Evolutionary conservation across 2,797 vertebrate species (phyloP).

Genomic region (Coregonus suidteri): DNA sequence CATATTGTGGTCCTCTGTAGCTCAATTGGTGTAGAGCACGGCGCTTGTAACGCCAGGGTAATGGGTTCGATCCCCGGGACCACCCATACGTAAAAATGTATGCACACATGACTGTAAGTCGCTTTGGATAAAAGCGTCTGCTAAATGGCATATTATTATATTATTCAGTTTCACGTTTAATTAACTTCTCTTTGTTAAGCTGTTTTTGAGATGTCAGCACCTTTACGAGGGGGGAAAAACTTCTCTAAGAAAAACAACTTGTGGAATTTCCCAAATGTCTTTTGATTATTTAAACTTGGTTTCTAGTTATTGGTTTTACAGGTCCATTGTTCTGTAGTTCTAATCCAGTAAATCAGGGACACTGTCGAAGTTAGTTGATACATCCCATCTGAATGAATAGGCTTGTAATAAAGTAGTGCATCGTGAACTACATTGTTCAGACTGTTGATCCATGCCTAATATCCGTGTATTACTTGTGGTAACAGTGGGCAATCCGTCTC

Average conservation of each 20-base stretch:
- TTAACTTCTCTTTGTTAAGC: conserved; percentile 40
- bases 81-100: too few species aligned
- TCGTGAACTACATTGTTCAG: background rate
- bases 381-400: background rate
- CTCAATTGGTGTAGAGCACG: too few species aligned
- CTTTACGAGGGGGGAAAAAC: background rate
- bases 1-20: conserved; percentile 18
- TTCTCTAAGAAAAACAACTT: background rate
- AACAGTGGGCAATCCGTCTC: background rate
- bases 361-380: background rate
- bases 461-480: conserved; percentile 4
- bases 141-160: too few species aligned
- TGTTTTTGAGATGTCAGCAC: conserved; percentile 21
- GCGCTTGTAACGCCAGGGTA: too few species aligned
- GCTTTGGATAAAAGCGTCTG: too few species aligned
- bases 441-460: background rate
- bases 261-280: background rate
- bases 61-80: too few species aligned
- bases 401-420: background rate
- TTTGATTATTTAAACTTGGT: background rate
- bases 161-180: conserved; percentile 43
- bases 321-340: too few species aligned
- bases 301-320: background rate
- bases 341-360: background rate
- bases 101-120: too few species aligned